phyloP scores from a whole-genome alignment of 1,140 invertebrate species.

The Tetragonula clypearis region DNA sequence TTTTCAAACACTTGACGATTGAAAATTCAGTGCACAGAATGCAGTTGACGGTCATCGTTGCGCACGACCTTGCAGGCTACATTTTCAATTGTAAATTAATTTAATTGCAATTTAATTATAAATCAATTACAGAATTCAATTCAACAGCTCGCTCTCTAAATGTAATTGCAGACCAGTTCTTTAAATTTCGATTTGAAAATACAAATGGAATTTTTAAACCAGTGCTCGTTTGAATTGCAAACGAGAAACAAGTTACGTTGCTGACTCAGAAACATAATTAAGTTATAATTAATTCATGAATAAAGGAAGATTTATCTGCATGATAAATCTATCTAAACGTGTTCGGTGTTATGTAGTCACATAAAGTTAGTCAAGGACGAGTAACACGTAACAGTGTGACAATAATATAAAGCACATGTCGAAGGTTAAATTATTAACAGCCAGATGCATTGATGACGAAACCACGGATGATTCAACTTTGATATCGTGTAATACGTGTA shows the following conservation, averaged over 20 bases:
- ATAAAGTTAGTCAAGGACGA: slow-evolving; percentile 18
- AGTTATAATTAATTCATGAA: slow-evolving; percentile 19
- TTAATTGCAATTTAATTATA: background rate
- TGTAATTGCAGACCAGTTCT: too few relatives aligned
- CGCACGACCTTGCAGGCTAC: too few relatives aligned
- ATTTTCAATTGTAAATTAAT: background rate
- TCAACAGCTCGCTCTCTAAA: too few relatives aligned
- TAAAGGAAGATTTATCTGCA: background rate
- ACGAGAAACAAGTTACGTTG: background rate
- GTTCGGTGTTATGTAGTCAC: background rate
- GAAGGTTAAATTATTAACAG: slow-evolving; percentile 28
- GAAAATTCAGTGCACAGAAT: background rate
- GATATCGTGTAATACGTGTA: too few relatives aligned
- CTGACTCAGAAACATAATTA: background rate
- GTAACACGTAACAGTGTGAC: slow-evolving; percentile 16
- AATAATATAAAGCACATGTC: slow-evolving; percentile 29
- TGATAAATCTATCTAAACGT: slow-evolving; percentile 3
- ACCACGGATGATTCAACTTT: background rate
- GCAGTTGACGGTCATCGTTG: background rate
- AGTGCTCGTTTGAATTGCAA: background rate
- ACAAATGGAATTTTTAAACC: background rate
- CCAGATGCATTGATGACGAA: background rate
- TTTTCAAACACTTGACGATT: background rate
- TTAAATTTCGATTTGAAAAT: background rate
- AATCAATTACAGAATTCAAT: background rate